A percentile compares a stretch with the other conserved stretches of the same genome.
These are phyloP conservation scores for Tonatia bakeri DNA, from an alignment of 2,113 vertebrate species.

Conservation along the genomic window DNA sequence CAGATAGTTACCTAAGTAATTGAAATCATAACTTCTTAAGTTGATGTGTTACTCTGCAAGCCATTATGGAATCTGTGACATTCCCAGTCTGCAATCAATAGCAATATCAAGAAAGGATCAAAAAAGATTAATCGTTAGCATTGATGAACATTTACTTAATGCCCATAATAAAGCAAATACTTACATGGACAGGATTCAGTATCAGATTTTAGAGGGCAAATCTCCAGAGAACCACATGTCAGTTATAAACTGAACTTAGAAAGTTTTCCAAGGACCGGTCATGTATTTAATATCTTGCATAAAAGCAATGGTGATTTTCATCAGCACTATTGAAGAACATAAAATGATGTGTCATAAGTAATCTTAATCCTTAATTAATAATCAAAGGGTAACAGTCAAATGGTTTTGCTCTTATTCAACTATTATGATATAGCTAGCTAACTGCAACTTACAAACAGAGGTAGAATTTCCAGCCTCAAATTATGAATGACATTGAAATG, in stretches of 20 bases:
- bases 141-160: constrained; percentile 62
- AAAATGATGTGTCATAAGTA: constrained; percentile 24
- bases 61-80: neutral
- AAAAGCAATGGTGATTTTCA: constrained; percentile 31
- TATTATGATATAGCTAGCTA: constrained; percentile 29
- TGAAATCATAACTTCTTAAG: constrained; percentile 23
- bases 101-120: constrained; percentile 30
- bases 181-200: constrained; percentile 31
- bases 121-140: constrained; percentile 26
- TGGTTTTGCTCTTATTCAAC: constrained; percentile 11
- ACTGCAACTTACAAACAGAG: constrained; percentile 38
- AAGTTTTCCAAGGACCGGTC: constrained; percentile 52
- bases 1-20: constrained; percentile 25
- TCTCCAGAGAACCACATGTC: constrained; percentile 37
- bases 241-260: constrained; percentile 46
- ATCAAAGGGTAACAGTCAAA: constrained; percentile 34
- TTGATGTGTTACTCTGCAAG: constrained; percentile 23
- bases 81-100: constrained; percentile 17
- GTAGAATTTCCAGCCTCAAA: constrained; percentile 44
- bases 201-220: constrained; percentile 48
- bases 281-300: constrained; percentile 13
- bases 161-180: constrained; percentile 7
- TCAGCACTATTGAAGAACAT: constrained; percentile 26
- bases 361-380: constrained; percentile 51
- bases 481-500: constrained; percentile 10